These are phyloP conservation scores for Cetonia aurata DNA, from an alignment of 2,888 invertebrate genomes.

Conservation along the genomic window DNA sequence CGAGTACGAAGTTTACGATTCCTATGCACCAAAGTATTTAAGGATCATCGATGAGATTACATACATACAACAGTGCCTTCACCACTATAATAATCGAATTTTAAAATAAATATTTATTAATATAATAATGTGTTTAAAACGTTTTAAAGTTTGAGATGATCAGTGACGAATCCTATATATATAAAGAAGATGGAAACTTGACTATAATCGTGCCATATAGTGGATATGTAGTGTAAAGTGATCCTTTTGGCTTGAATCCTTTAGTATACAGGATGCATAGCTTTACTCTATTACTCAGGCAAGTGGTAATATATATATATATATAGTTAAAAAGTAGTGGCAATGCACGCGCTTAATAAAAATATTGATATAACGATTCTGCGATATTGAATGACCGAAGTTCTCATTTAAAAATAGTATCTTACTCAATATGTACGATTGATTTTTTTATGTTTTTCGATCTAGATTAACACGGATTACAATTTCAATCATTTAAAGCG, in stretches of 20 bases:
- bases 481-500: no score
- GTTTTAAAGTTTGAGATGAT: not conserved
- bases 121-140: not conserved
- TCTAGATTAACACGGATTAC: no score
- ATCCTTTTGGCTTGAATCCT: constrained; percentile 23
- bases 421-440: no score
- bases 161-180: constrained; percentile 19
- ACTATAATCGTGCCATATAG: constrained; percentile 1
- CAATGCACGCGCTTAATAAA: no score
- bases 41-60: not conserved
- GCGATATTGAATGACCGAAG: no score
- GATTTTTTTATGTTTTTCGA: no score
- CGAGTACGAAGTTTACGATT: constrained; percentile 13
- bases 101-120: no score
- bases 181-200: constrained; percentile 13
- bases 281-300: constrained; percentile 34
- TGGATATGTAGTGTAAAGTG: constrained; percentile 30
- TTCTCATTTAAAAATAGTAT: no score
- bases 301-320: constrained; percentile 5
- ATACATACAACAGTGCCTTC: constrained; percentile 4
- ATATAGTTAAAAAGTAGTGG: not conserved
- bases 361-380: no score
- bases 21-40: constrained; percentile 1
- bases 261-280: constrained; percentile 34
- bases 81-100: constrained; percentile 5